Base-by-base conservation (phyloP, 1,140 invertebrate species). In the Ylistrum balloti region DNA sequence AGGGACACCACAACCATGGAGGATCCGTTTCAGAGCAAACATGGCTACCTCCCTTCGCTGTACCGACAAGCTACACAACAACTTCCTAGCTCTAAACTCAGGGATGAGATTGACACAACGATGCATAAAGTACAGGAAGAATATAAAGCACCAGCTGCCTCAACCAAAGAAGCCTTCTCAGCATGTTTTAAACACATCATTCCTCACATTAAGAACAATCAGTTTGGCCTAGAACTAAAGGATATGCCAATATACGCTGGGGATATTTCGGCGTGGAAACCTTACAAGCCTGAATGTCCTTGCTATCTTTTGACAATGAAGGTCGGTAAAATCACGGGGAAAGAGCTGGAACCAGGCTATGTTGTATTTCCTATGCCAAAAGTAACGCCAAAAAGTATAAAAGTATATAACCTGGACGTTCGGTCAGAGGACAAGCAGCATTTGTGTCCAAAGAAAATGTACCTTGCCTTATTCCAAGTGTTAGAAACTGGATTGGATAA, bases 31-130 rank as follows among this genome's bases (percentile, higher is more conserved):
- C 90, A 93, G 13, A 87, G 91, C 56, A 74, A 74, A 33, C 93
- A 93, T 56, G 89, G 90, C 33, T 93, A 92, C 33, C 86, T 90
- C 0, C 93, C 93, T 41, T 91, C 91, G 15, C 88, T 93, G 0
- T 90, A 93, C 45, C 85, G 93, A 32, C 92, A 93, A 87, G 89
- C 88, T 22, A 93, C 93, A 33, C 91, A 93, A 87, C 91, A 91
- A 86, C 86, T 90, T 87, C 92, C 91, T 2, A 34, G 88, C 7
- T 91, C 91, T 13, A 48, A 86, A 35, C 88, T 93, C 0, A 90
- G 93, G n/a, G 87, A 89, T 32, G 93, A 90, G 74, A 90, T 93
- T n/a, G 89, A 89, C 28, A 33, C 89, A 22, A 92, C 91, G 1
- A 86, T 93, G n/a, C 41, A 87, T 15, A 87, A 91, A 33, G 85